phyloP scores from a whole-genome alignment of 2,888 invertebrate genomes.

The Drosophila sordidapex region DNA sequence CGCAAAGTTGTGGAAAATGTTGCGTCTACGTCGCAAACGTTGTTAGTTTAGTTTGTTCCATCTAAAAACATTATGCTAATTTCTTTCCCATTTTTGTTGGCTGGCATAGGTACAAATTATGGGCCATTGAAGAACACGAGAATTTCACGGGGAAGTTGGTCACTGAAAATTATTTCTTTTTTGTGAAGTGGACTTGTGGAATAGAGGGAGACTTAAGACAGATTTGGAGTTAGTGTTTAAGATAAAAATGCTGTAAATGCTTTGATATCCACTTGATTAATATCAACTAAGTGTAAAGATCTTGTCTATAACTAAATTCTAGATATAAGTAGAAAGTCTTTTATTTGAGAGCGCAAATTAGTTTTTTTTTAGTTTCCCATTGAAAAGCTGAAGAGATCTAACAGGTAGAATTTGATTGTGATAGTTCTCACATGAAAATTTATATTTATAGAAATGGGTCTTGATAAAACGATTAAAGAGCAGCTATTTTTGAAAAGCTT shows the following conservation, averaged over 20 bases:
- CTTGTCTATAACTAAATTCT: not conserved
- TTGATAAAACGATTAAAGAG: not conserved
- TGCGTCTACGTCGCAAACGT: slow-evolving; percentile 51
- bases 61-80: slow-evolving; percentile 72
- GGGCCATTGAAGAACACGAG: slow-evolving; percentile 26
- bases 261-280: not conserved
- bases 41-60: slow-evolving; percentile 47
- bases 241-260: not conserved
- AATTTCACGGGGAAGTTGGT: slow-evolving; percentile 8
- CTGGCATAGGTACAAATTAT: slow-evolving; percentile 30
- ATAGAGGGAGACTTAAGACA: not conserved
- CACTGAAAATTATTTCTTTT: not conserved
- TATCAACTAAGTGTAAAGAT: not conserved
- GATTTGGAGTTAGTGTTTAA: not conserved
- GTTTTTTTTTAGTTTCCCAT: not conserved
- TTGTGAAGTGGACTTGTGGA: not conserved
- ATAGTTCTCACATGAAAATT: not conserved
- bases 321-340: not conserved
- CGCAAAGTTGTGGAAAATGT: slow-evolving; percentile 78
- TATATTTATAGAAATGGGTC: not conserved
- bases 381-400: not conserved
- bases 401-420: not conserved
- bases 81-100: slow-evolving; percentile 22
- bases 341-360: not conserved
- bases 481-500: not conserved